Conservation (phyloP, 2,113 vertebrate genomes). For the Trichomycterus rosablanca region DNA sequence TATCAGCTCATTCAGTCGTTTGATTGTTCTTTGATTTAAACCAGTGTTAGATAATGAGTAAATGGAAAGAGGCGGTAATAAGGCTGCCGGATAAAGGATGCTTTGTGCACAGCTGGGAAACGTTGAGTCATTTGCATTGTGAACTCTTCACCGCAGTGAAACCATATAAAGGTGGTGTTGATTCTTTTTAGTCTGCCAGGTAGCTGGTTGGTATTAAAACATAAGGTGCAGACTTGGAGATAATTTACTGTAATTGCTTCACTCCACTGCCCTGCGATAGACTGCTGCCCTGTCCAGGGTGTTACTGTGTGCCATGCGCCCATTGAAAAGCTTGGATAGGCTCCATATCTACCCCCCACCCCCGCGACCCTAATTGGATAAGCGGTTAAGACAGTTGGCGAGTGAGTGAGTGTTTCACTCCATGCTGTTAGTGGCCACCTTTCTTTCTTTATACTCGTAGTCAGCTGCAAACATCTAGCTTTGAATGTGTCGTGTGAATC, state of each 20-base stretch:
- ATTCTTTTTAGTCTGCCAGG: neutral
- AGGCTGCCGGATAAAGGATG: neutral
- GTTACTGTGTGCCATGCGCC: too few relatives aligned
- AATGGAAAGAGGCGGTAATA: neutral
- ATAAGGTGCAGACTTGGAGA: neutral
- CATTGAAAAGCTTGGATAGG: too few relatives aligned
- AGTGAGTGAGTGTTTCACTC: too few relatives aligned
- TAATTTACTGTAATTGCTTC: neutral
- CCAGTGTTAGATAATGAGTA: neutral
- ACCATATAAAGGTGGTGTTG: too few relatives aligned
- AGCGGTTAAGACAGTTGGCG: too few relatives aligned
- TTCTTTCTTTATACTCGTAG: conserved; percentile 54
- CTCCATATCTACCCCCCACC: too few relatives aligned
- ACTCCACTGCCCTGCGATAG: neutral
- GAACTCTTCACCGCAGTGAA: too few relatives aligned
- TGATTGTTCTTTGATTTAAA: too few relatives aligned
- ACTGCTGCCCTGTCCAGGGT: too few relatives aligned
- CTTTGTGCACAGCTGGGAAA: neutral
- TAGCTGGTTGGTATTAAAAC: neutral
- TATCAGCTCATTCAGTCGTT: neutral
- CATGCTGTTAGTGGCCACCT: too few relatives aligned
- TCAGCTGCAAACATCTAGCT: conserved; percentile 56
- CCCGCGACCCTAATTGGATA: too few relatives aligned
- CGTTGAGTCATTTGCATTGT: neutral
- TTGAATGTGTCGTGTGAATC: neutral